Percentiles rank a stretch among this genome's conserved stretches.
These are phyloP conservation scores for Aradophagus sp. DNA, from an alignment of 1,140 invertebrate species.

Conservation along the genomic window DNA sequence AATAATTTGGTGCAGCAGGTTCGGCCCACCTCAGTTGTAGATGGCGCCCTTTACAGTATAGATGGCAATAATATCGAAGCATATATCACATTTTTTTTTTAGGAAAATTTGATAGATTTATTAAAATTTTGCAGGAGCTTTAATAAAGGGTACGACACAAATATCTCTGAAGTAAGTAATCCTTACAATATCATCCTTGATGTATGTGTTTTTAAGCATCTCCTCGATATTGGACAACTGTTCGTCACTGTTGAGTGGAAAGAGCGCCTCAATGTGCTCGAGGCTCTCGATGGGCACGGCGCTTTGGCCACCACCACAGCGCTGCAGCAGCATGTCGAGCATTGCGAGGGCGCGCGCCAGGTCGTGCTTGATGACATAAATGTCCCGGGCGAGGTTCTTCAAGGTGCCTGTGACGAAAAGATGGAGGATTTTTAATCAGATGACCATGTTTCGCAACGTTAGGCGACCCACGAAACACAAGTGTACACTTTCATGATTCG, in stretches of 20 bases:
- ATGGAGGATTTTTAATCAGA: slow-evolving; percentile 2
- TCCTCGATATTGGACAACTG: slow-evolving; percentile 40
- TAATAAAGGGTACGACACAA: no score
- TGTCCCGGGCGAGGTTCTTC: slow-evolving; percentile 28
- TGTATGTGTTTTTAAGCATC: slow-evolving; percentile 43
- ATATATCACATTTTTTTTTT: no score
- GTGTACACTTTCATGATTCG: slow-evolving; percentile 19
- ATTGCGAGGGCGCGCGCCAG: slow-evolving; percentile 37
- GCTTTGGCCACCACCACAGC: slow-evolving; percentile 8
- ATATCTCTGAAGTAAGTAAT: no score
- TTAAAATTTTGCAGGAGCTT: no score
- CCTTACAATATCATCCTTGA: slow-evolving; percentile 52
- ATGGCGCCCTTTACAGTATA: no score
- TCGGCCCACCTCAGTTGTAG: no score
- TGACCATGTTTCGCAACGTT: slow-evolving; percentile 17
- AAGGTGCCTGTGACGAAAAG: slow-evolving; percentile 35
- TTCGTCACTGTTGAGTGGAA: slow-evolving; percentile 38
- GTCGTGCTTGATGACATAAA: slow-evolving; percentile 40
- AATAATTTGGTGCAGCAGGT: no score
- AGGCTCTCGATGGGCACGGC: slow-evolving; percentile 31
- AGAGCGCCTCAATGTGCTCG: slow-evolving; percentile 41
- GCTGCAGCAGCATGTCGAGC: slow-evolving; percentile 43
- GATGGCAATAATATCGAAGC: no score
- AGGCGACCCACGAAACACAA: slow-evolving; percentile 52
- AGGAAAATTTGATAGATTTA: no score